Evolutionary conservation across 1,140 invertebrate species (phyloP).

Genomic region (Cydia strobilella): DNA sequence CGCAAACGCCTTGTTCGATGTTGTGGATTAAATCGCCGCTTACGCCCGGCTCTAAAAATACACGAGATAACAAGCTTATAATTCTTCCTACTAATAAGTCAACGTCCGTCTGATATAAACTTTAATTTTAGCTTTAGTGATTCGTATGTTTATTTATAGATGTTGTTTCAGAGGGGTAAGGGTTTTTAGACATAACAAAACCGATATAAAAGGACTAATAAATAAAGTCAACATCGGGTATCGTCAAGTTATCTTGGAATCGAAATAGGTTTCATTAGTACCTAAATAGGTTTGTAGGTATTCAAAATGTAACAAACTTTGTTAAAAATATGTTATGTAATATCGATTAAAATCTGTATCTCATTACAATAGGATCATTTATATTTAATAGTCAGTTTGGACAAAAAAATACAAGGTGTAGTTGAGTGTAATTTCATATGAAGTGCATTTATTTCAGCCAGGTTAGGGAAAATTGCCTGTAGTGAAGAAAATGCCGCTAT

Average conservation of each 20-base stretch:
- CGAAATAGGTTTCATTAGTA: too few relatives aligned
- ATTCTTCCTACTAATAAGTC: conserved; percentile 19
- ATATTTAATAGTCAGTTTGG: too few relatives aligned
- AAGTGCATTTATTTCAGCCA: too few relatives aligned
- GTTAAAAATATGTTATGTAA: background rate
- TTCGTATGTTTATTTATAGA: background rate
- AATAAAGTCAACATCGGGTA: background rate
- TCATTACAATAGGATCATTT: too few relatives aligned
- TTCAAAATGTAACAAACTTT: background rate
- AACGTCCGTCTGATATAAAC: background rate
- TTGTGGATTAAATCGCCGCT: too few relatives aligned
- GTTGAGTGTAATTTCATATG: too few relatives aligned
- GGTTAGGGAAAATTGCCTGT: too few relatives aligned
- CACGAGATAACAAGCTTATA: background rate
- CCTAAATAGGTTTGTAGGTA: too few relatives aligned
- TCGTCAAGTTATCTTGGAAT: background rate
- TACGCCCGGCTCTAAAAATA: too few relatives aligned
- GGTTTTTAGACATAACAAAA: background rate
- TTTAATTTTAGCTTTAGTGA: conserved; percentile 10
- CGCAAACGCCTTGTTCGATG: too few relatives aligned
- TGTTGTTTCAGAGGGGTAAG: background rate
- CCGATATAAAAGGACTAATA: background rate
- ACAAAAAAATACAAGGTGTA: too few relatives aligned
- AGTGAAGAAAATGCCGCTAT: too few relatives aligned
- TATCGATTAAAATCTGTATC: background rate